Evolutionary conservation across 2,113 vertebrate species (phyloP).

Genomic region (Plectropomus leopardus): DNA sequence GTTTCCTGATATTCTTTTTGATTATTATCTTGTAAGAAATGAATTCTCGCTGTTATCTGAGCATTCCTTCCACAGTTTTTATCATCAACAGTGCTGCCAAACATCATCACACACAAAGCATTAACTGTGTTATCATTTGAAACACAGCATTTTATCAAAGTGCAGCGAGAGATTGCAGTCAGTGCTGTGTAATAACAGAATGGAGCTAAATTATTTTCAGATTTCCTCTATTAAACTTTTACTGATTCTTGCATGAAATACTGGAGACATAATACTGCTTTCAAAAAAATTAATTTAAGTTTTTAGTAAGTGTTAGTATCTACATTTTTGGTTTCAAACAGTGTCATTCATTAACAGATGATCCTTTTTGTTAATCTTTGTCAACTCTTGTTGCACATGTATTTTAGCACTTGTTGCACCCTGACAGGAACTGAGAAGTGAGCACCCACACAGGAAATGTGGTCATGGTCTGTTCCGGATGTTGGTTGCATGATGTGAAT

Average conservation of each 20-base stretch:
- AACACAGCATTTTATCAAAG: conserved; percentile 5
- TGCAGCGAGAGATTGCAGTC: background rate
- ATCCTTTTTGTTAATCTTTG: background rate
- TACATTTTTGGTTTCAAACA: background rate
- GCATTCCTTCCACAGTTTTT: conserved; percentile 5
- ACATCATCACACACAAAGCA: conserved; percentile 2
- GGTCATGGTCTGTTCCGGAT: conserved; percentile 76
- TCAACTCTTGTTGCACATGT: background rate
- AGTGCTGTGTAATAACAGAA: background rate
- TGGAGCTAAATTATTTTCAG: background rate
- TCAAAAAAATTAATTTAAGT: background rate
- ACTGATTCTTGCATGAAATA: background rate
- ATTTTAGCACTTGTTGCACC: conserved; percentile 41
- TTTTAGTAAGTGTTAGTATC: too few relatives aligned
- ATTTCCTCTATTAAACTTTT: background rate
- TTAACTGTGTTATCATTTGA: conserved; percentile 42
- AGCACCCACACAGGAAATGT: conserved; percentile 82
- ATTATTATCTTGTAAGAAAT: background rate
- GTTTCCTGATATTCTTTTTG: background rate
- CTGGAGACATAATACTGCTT: background rate
- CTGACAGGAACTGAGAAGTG: conserved; percentile 80
- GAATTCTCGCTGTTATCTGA: background rate
- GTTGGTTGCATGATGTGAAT: conserved; percentile 69
- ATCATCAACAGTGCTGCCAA: conserved; percentile 17
- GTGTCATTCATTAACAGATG: background rate